Conservation (phyloP, 2,113 vertebrate genomes). For the Alectura lathami region DNA sequence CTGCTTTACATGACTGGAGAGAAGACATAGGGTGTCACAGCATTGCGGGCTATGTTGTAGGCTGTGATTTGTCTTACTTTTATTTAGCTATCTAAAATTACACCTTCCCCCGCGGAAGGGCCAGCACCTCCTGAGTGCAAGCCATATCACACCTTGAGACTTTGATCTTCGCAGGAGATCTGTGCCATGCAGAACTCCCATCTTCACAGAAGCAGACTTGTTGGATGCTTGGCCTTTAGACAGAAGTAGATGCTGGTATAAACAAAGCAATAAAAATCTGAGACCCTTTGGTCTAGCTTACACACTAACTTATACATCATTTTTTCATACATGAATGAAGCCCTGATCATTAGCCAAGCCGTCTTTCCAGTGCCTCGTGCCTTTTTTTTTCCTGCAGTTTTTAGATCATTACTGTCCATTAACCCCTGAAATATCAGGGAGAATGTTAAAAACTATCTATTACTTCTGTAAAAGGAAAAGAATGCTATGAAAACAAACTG, state of each 20-base stretch:
- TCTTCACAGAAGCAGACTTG: not conserved
- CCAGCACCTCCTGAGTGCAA: not conserved
- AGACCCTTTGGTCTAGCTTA: not conserved
- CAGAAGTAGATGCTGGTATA: not conserved
- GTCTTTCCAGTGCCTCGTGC: not conserved
- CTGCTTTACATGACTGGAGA: not conserved
- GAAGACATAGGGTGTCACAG: not conserved
- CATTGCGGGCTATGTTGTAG: not conserved
- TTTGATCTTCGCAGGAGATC: not conserved
- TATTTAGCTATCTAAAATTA: not conserved
- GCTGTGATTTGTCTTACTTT: not conserved
- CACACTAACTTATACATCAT: not conserved
- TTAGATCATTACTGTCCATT: not conserved
- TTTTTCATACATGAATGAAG: not conserved
- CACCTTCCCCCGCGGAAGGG: not conserved
- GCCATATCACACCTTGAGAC: not conserved
- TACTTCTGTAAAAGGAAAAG: slow-evolving; percentile 62
- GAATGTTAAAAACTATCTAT: not conserved
- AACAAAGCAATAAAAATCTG: not conserved
- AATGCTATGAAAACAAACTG: slow-evolving; percentile 70
- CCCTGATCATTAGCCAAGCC: not conserved
- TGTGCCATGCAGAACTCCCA: not conserved
- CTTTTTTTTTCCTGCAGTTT: not conserved
- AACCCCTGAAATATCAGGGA: slow-evolving; percentile 44
- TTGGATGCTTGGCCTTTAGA: not conserved